phyloP scores from a whole-genome alignment of 2,888 invertebrate species.

The Ctena decussata region DNA sequence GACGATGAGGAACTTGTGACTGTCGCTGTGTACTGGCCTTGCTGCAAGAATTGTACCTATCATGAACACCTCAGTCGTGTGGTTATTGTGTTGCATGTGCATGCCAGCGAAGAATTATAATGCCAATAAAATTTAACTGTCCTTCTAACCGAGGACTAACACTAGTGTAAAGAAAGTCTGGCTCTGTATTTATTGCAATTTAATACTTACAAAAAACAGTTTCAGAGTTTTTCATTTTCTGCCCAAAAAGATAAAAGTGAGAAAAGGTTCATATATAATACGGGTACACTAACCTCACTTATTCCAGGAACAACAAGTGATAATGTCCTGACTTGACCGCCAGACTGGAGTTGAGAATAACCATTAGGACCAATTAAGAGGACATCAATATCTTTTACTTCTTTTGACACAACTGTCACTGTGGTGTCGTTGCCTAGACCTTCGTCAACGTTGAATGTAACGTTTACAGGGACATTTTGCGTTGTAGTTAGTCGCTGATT shows the following conservation, averaged over 20 bases:
- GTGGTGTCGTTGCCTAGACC: background rate
- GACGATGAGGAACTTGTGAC: background rate
- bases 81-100: too few relatives aligned
- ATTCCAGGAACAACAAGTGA: background rate
- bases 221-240: too few relatives aligned
- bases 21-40: background rate
- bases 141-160: too few relatives aligned
- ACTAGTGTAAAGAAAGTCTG: too few relatives aligned
- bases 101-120: too few relatives aligned
- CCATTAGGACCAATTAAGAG: background rate
- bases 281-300: too few relatives aligned
- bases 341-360: background rate
- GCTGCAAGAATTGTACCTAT: too few relatives aligned
- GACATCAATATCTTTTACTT: background rate
- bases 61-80: background rate
- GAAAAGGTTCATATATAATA: too few relatives aligned
- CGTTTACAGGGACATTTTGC: background rate
- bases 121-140: too few relatives aligned
- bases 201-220: too few relatives aligned
- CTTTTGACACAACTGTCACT: background rate
- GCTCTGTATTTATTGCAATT: too few relatives aligned
- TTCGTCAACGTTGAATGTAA: background rate
- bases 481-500: background rate
- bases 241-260: too few relatives aligned
- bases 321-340: background rate